Conservation (phyloP, 2,797 vertebrate species). For the Chromobotia macracanthus region DNA sequence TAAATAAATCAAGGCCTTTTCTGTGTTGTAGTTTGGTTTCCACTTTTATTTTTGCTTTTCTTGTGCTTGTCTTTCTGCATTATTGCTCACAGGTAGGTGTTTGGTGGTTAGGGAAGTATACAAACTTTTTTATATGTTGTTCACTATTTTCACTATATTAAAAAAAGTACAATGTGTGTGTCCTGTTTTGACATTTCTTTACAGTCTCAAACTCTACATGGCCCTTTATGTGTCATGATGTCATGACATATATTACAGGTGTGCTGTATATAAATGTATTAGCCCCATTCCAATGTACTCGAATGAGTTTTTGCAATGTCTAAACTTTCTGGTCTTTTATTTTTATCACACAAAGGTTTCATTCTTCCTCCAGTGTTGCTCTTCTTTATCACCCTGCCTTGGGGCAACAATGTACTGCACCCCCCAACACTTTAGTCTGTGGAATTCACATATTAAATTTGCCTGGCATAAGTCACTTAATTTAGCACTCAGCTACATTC, state of each 20-base stretch:
- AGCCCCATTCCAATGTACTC: slow-evolving; percentile 60
- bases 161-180: background rate
- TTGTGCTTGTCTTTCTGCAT: background rate
- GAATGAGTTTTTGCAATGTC: slow-evolving; percentile 61
- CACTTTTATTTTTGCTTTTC: background rate
- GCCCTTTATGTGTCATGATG: background rate
- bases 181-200: background rate
- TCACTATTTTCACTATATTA: background rate
- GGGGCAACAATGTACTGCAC: slow-evolving; percentile 70
- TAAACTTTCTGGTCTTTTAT: slow-evolving; percentile 63
- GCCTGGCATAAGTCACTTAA: slow-evolving; percentile 76
- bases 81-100: background rate
- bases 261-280: slow-evolving; percentile 11
- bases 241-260: slow-evolving; percentile 1
- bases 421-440: slow-evolving; percentile 72
- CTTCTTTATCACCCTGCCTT: slow-evolving; percentile 79
- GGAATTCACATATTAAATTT: slow-evolving; percentile 81
- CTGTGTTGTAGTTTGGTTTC: slow-evolving; percentile 2
- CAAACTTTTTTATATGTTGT: background rate
- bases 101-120: background rate
- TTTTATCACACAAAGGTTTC: slow-evolving; percentile 67
- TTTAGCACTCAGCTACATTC: slow-evolving; percentile 77
- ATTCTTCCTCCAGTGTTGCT: slow-evolving; percentile 76
- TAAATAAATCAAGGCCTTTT: slow-evolving; percentile 34
- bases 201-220: background rate